Evolutionary conservation across 2,888 invertebrate species (phyloP).

Genomic region (Argyresthia goedartella): DNA sequence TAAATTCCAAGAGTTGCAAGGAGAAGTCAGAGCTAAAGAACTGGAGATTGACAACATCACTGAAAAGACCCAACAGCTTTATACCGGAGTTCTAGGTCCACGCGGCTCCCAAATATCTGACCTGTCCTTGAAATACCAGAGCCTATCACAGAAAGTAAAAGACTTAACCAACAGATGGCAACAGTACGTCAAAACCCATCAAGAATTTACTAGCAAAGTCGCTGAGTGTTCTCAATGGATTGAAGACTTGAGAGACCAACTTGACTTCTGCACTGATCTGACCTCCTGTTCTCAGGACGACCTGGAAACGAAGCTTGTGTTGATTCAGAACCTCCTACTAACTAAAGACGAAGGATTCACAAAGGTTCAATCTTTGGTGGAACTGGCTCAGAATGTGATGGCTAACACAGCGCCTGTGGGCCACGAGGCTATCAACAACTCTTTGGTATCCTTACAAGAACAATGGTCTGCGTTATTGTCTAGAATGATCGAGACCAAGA

Average conservation of each 20-base stretch:
- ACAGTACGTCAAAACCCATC: slow-evolving; percentile 88
- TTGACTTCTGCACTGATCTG: slow-evolving; percentile 89
- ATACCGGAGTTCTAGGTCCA: slow-evolving; percentile 79
- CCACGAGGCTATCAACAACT: slow-evolving; percentile 87
- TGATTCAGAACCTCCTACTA: slow-evolving; percentile 88
- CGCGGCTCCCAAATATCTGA: slow-evolving; percentile 89
- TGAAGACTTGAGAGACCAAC: slow-evolving; percentile 82
- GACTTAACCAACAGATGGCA: slow-evolving; percentile 94
- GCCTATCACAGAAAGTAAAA: slow-evolving; percentile 90
- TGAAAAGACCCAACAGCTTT: slow-evolving; percentile 88
- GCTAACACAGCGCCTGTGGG: slow-evolving; percentile 92
- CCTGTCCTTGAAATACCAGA: slow-evolving; percentile 92
- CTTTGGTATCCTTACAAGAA: slow-evolving; percentile 85
- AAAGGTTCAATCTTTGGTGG: slow-evolving; percentile 89
- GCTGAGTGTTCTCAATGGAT: slow-evolving; percentile 88
- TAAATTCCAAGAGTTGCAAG: slow-evolving; percentile 82
- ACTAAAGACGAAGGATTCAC: slow-evolving; percentile 94
- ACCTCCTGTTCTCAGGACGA: slow-evolving; percentile 87
- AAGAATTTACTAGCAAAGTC: slow-evolving; percentile 86
- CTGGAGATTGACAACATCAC: slow-evolving; percentile 93
- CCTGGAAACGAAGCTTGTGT: slow-evolving; percentile 85
- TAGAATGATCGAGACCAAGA: slow-evolving; percentile 92
- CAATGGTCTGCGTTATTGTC: slow-evolving; percentile 91
- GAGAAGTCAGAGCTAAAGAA: slow-evolving; percentile 91
- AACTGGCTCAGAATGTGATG: slow-evolving; percentile 89